Evolutionary conservation across 2,113 vertebrate genomes (phyloP).

Genomic region (Ptilorrhoa leucosticta): DNA sequence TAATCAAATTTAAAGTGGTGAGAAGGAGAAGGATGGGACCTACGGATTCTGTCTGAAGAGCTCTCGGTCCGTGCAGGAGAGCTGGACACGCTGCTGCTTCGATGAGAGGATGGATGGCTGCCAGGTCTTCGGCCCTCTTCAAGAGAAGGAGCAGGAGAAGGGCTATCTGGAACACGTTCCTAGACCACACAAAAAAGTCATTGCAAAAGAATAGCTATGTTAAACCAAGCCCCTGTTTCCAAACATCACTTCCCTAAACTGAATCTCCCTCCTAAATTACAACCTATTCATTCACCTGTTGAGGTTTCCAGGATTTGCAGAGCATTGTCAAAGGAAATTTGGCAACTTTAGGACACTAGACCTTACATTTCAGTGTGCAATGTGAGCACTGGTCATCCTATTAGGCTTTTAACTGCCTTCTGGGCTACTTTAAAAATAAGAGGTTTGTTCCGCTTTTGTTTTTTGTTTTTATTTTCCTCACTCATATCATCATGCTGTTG

Average conservation of each 20-base stretch:
- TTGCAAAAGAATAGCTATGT: not conserved
- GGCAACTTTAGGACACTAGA: not conserved
- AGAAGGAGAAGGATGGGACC: constrained; percentile 72
- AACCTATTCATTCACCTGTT: not conserved
- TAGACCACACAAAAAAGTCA: constrained; percentile 36
- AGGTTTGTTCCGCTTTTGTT: not conserved
- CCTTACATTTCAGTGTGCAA: not conserved
- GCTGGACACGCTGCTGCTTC: constrained; percentile 98
- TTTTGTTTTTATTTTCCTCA: not conserved
- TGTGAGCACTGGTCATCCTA: not conserved
- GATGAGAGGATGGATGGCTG: constrained; percentile 96
- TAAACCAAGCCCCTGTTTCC: not conserved
- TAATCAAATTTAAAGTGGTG: constrained; percentile 36
- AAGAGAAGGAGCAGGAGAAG: constrained; percentile 93
- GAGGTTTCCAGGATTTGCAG: not conserved
- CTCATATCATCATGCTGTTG: not conserved
- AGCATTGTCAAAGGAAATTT: not conserved
- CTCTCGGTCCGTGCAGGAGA: constrained; percentile 96
- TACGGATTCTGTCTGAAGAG: constrained; percentile 98
- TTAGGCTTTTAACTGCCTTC: not conserved
- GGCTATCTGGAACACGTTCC: constrained; percentile 96
- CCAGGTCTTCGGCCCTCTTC: constrained; percentile 95
- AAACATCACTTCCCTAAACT: not conserved
- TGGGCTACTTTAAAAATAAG: not conserved
- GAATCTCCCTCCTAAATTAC: not conserved